Evolutionary conservation across 30 jellyfish, hydroid and myxozoan genomes (phyloP).

Genomic region (Rhopilema esculentum): DNA sequence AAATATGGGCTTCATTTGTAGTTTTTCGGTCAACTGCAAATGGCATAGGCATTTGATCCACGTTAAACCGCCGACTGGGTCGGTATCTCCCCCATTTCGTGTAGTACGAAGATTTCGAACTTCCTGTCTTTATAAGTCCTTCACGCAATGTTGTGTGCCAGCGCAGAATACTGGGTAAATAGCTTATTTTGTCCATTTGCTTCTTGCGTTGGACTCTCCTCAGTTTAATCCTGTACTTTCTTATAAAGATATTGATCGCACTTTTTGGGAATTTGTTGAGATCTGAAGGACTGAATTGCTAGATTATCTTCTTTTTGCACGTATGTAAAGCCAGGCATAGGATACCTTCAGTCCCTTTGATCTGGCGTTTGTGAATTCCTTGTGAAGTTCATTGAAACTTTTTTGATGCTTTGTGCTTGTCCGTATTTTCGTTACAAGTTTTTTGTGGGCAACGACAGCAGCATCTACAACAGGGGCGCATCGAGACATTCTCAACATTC

Average conservation of each 20-base stretch:
- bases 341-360: constrained; percentile 45
- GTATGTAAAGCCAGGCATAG: constrained; percentile 31
- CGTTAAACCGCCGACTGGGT: constrained; percentile 46
- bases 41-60: constrained; percentile 75
- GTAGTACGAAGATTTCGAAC: constrained; percentile 41
- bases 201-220: constrained; percentile 60
- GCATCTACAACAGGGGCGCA: too few species aligned
- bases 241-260: constrained; percentile 31
- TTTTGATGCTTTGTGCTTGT: constrained; percentile 43
- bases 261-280: constrained; percentile 5
- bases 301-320: neutral
- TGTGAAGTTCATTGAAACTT: constrained; percentile 15
- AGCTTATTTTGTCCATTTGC: constrained; percentile 24
- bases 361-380: constrained; percentile 34
- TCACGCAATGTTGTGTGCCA: constrained; percentile 72
- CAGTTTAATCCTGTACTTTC: constrained; percentile 45
- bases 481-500: too few species aligned
- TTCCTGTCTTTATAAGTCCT: constrained; percentile 61
- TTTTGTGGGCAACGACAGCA: too few species aligned
- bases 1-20: constrained; percentile 32
- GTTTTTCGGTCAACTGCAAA: constrained; percentile 71
- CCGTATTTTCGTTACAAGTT: too few species aligned
- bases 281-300: neutral
- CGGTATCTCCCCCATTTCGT: constrained; percentile 68
- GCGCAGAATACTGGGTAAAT: constrained; percentile 25